phyloP scores from a whole-genome alignment of 2,797 vertebrate species.

The Cichlasoma orientale region DNA sequence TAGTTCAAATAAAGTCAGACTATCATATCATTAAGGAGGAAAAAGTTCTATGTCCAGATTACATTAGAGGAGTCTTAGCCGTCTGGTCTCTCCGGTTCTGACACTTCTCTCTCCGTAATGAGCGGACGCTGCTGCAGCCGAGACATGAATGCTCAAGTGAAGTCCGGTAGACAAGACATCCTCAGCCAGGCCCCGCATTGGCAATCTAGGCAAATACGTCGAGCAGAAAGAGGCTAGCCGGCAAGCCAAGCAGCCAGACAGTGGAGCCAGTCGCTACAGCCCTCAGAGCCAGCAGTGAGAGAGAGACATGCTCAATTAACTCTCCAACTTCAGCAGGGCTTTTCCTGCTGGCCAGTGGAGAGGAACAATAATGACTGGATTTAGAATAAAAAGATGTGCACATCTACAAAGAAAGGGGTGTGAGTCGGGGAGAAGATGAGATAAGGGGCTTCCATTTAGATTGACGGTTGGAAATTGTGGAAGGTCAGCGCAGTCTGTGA shows the following conservation, averaged over 20 bases:
- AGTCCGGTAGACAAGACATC: conserved; percentile 80
- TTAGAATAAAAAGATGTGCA: conserved; percentile 86
- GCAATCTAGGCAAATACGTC: conserved; percentile 80
- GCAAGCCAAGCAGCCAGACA: conserved; percentile 67
- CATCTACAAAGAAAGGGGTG: conserved; percentile 79
- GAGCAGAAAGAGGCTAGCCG: conserved; percentile 71
- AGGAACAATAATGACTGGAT: conserved; percentile 84
- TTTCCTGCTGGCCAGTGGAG: conserved; percentile 83
- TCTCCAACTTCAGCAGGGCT: conserved; percentile 81
- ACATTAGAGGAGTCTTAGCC: conserved; percentile 79
- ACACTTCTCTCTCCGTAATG: conserved; percentile 85
- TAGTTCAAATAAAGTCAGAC: conserved; percentile 77
- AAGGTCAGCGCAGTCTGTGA: conserved; percentile 78
- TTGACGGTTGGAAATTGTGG: conserved; percentile 82
- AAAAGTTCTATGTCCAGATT: conserved; percentile 85
- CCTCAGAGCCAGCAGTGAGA: conserved; percentile 69
- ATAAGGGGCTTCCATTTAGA: conserved; percentile 79
- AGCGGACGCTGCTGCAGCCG: conserved; percentile 71
- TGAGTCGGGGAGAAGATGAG: conserved; percentile 66
- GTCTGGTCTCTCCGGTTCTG: conserved; percentile 76
- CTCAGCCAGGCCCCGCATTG: conserved; percentile 72
- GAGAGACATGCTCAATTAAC: conserved; percentile 84
- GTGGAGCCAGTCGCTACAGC: conserved; percentile 61
- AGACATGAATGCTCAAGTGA: conserved; percentile 84
- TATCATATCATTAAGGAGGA: conserved; percentile 82